Evolutionary conservation across 2,797 vertebrate species (phyloP), one percentile per base, ranked within the genome.

Genomic region (Ambastaia sidthimunki): DNA sequence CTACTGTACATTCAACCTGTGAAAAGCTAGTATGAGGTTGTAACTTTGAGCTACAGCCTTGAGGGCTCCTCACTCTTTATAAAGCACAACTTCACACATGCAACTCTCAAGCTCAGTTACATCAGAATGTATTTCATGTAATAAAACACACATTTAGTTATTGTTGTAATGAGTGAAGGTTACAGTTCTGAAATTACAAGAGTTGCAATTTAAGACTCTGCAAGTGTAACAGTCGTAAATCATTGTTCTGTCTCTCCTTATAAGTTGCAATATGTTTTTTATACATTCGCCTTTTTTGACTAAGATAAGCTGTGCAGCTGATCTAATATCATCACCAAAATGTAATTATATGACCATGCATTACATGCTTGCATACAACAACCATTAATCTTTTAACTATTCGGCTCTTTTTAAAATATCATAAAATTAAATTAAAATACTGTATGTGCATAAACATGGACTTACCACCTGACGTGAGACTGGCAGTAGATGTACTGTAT

Each of bases 391-490:
- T 15, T 50, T 16, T 16, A 18, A 16, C 28, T 28, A 4, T 28
- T 28, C 28, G 4, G 28, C 28, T 4, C 28, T 28, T 28, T 28
- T 28, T 16, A 50, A 62, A 10, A 74, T 60, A 63, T 48, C 1
- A 15, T 62, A 5, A 37, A 7, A 37, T 18, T 19, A 57, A n/a
- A n/a, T n/a, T n/a, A n/a, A 47, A 31, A 16, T 3, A 28, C 5
- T 31, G 34, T 6, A 31, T 68, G 19, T 69, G 1, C 52, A 44
- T 55, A 47, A 76, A 68, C 6, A 67, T 19, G 23, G 4, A 78
- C 76, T 78, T 71, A 78, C 76, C 68, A 31, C 18, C 55, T 63
- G 57, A 23, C 52, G 67, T 50, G 19, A 41, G 60, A 34, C 63
- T 69, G 34, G 69, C 54, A 59, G 75, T n/a, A 55, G 41, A 44